Evolutionary conservation across 2,797 vertebrate species (phyloP).

Genomic region (Eptatretus atami): DNA sequence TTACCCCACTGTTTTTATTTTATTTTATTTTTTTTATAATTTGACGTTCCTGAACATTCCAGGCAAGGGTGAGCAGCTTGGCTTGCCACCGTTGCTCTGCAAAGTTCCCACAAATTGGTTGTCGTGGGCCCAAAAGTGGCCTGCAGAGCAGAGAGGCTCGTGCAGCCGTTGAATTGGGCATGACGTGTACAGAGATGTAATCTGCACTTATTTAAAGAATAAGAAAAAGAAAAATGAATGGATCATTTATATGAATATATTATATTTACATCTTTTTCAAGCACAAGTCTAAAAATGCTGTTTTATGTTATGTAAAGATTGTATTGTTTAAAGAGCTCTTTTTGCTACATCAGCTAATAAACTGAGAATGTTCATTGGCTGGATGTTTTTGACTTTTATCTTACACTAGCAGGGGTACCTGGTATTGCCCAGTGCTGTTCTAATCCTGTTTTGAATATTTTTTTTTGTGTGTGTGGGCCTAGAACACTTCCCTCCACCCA

Average conservation of each 20-base stretch:
- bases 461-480: too few relatives aligned
- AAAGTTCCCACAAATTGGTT: too few relatives aligned
- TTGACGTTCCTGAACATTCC: too few relatives aligned
- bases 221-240: constrained; percentile 6
- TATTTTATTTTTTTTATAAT: too few relatives aligned
- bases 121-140: too few relatives aligned
- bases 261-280: constrained; percentile 9
- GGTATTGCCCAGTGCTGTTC: too few relatives aligned
- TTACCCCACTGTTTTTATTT: too few relatives aligned
- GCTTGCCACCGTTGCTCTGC: too few relatives aligned
- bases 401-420: background rate
- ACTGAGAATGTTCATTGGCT: constrained; percentile 5
- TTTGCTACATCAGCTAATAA: constrained; percentile 8
- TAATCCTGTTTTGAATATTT: too few relatives aligned
- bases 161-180: background rate
- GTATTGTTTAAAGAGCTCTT: constrained; percentile 7
- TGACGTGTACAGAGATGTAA: constrained; percentile 7
- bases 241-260: constrained; percentile 9
- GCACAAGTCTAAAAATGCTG: constrained; percentile 8
- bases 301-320: constrained; percentile 9
- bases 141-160: too few relatives aligned
- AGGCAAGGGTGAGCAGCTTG: too few relatives aligned
- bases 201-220: constrained; percentile 9
- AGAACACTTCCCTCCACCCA: too few relatives aligned
- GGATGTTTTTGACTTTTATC: background rate